These are phyloP conservation scores for Drosophila melanogaster DNA, from an alignment of 1,140 invertebrate species.

Conservation along the genomic window Release_6_plus_ISO1_MT NT_033779.5:19441001-19441500, in stretches of 20 bases:
- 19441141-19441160: conserved; percentile 40
- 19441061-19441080: too few relatives aligned
- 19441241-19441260: conserved; percentile 29
- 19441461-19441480: conserved; percentile 42
- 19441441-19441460: conserved; percentile 37
- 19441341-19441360: conserved; percentile 3
- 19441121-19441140: too few relatives aligned
- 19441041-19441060: too few relatives aligned
- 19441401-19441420: conserved; percentile 28
- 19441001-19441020: not conserved
- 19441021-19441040: not conserved
- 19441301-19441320: conserved; percentile 64
- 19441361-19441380: conserved; percentile 38
- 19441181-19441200: conserved; percentile 34
- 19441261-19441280: conserved; percentile 52
- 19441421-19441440: conserved; percentile 53
- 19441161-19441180: conserved; percentile 11
- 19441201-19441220: conserved; percentile 8
- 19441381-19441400: conserved; percentile 15
- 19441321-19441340: conserved; percentile 33
- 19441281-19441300: conserved; percentile 68
- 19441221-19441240: conserved; percentile 11
- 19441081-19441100: too few relatives aligned
- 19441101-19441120: too few relatives aligned
- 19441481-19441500: conserved; percentile 18